Conservation (phyloP, 1,140 invertebrate genomes). For the Oncopodura yosiiana region DNA sequence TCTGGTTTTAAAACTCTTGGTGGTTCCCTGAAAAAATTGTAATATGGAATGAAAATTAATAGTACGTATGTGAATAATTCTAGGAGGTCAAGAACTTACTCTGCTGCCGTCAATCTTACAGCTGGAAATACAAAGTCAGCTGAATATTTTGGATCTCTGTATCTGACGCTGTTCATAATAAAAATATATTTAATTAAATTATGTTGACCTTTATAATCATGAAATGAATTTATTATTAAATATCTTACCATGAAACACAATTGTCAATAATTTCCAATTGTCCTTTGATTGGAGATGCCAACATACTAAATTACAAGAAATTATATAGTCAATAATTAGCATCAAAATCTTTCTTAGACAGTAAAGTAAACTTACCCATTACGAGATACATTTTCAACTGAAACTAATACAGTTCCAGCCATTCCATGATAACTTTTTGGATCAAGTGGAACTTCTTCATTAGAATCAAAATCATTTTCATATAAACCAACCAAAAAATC, state of each 20-base stretch:
- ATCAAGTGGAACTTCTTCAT: conserved; percentile 41
- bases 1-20: conserved; percentile 67
- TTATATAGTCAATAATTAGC: too few relatives aligned
- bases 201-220: too few relatives aligned
- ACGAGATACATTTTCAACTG: conserved; percentile 53
- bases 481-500: conserved; percentile 61
- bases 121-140: conserved; percentile 69
- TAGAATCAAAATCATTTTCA: conserved; percentile 45
- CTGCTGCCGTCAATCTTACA: conserved; percentile 51
- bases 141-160: conserved; percentile 67
- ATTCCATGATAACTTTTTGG: conserved; percentile 57
- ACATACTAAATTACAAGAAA: conserved; percentile 41
- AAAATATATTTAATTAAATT: conserved; percentile 35
- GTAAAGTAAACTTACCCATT: conserved; percentile 49
- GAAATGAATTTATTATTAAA: too few relatives aligned
- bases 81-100: conserved; percentile 38
- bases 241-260: conserved; percentile 43
- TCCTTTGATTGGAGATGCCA: conserved; percentile 60
- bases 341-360: not conserved
- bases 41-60: conserved; percentile 1
- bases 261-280: conserved; percentile 49
- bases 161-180: conserved; percentile 57
- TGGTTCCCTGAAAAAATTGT: conserved; percentile 48
- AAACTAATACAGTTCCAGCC: conserved; percentile 58
- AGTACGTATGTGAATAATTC: not conserved